Percentiles rank a stretch among this genome's conserved stretches.
Evolutionary conservation across 2,797 vertebrate genomes (phyloP).

Genomic region (Rhabdomys pumilio): DNA sequence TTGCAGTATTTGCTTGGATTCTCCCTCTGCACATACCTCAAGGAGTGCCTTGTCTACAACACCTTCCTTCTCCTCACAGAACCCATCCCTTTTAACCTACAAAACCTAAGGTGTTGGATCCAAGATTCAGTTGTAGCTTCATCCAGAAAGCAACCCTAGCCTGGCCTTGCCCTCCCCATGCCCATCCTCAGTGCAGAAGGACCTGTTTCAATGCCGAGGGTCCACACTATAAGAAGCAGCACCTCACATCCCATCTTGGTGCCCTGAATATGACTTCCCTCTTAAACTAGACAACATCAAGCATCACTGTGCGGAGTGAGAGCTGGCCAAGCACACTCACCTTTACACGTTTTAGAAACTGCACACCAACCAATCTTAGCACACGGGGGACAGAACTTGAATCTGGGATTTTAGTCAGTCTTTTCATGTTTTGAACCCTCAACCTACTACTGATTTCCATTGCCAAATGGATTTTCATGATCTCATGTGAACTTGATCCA

Average conservation of each 20-base stretch:
- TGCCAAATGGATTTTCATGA: neutral
- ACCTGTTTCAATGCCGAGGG: neutral
- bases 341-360: neutral
- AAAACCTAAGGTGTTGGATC: neutral
- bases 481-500: neutral
- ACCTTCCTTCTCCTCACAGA: neutral
- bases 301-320: too few relatives aligned
- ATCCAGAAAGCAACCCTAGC: neutral
- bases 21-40: neutral
- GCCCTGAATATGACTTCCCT: neutral
- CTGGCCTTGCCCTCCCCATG: neutral
- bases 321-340: neutral
- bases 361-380: neutral
- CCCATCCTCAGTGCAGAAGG: neutral
- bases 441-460: neutral
- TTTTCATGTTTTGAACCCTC: conserved; percentile 17
- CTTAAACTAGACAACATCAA: neutral
- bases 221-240: neutral
- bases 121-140: neutral
- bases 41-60: neutral
- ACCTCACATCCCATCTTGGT: neutral
- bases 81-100: neutral
- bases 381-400: neutral
- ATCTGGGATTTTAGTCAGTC: neutral
- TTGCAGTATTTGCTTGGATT: neutral